Conservation (phyloP, 2,113 vertebrate genomes). For the Mellivora capensis region DNA sequence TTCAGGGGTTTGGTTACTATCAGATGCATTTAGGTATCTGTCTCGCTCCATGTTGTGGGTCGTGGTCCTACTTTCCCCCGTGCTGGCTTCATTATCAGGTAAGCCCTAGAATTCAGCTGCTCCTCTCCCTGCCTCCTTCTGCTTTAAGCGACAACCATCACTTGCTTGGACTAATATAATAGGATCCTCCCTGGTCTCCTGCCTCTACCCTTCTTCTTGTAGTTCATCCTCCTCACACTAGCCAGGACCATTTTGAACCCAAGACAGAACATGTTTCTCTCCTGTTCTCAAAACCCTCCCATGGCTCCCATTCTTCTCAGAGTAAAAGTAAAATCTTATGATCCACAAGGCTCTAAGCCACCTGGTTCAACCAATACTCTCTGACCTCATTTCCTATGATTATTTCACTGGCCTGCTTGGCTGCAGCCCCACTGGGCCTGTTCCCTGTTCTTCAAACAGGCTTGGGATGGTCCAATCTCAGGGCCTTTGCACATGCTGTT, state of each 20-base stretch:
- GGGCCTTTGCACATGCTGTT: not conserved
- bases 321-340: not conserved
- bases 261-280: not conserved
- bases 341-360: not conserved
- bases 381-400: not conserved
- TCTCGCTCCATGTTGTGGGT: not conserved
- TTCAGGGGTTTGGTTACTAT: not conserved
- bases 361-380: not conserved
- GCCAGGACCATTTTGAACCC: not conserved
- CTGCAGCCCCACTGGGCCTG: not conserved
- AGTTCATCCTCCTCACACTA: not conserved
- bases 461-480: not conserved
- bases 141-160: not conserved
- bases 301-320: not conserved
- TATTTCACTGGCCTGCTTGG: not conserved
- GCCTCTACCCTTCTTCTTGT: not conserved
- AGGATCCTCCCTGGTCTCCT: not conserved
- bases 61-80: not conserved
- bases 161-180: not conserved
- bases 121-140: not conserved
- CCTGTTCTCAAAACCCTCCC: not conserved
- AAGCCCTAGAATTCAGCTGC: not conserved
- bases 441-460: not conserved
- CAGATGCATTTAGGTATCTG: not conserved
- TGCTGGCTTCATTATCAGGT: not conserved